phyloP scores from a whole-genome alignment of 2,888 invertebrate species.

The Graphium colonna region DNA sequence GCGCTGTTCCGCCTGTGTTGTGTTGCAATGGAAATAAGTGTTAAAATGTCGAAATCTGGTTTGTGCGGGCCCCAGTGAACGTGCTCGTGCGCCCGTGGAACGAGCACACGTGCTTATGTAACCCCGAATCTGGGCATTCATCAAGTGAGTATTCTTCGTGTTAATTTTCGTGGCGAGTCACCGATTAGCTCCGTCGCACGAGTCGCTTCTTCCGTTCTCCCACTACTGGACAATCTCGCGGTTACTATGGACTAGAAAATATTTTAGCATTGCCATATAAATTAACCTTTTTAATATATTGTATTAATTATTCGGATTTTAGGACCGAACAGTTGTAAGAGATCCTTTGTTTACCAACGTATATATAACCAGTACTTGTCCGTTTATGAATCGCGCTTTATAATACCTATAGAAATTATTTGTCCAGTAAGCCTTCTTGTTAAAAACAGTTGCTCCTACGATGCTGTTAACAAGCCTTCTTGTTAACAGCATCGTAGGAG shows the following conservation, averaged over 20 bases:
- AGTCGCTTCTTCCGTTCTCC: neutral
- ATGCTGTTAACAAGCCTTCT: too few relatives aligned
- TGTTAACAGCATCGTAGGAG: too few relatives aligned
- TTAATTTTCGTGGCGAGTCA: neutral
- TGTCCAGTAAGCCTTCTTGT: too few relatives aligned
- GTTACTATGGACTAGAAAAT: neutral
- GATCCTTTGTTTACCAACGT: too few relatives aligned
- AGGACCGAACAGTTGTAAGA: too few relatives aligned
- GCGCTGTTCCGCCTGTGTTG: conserved; percentile 55
- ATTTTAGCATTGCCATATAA: too few relatives aligned
- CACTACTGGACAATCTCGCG: neutral
- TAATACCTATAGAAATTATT: too few relatives aligned
- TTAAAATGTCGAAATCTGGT: conserved; percentile 72
- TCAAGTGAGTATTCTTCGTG: conserved; percentile 57
- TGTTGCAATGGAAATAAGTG: conserved; percentile 76
- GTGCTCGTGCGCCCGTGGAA: conserved; percentile 61
- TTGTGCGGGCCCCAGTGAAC: conserved; percentile 62
- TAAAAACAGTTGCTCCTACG: too few relatives aligned
- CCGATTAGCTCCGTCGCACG: neutral
- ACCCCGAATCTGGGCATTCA: conserved; percentile 53
- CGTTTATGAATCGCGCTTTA: too few relatives aligned
- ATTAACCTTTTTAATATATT: too few relatives aligned
- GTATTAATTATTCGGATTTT: too few relatives aligned
- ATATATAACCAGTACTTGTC: too few relatives aligned
- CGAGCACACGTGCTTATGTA: conserved; percentile 71